Evolutionary conservation across 2,113 vertebrate genomes (phyloP).

Genomic region (Thinocorus orbignyianus): DNA sequence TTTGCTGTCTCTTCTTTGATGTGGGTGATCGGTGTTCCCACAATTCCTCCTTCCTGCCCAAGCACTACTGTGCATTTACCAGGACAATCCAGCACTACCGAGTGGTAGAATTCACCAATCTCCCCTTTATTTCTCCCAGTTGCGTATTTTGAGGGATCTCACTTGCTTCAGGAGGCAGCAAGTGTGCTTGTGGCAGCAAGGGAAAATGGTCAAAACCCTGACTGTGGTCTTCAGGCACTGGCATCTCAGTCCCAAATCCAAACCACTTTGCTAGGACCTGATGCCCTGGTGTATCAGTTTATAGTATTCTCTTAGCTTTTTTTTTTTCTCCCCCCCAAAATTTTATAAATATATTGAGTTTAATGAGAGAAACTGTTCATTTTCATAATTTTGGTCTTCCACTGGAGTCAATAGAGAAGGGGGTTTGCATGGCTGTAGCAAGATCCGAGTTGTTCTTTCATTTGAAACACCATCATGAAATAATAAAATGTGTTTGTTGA

Average conservation of each 20-base stretch:
- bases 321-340: too few species aligned
- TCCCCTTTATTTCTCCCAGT: neutral
- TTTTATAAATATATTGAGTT: neutral
- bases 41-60: neutral
- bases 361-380: neutral
- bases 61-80: neutral
- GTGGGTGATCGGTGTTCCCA: neutral
- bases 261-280: neutral
- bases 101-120: neutral
- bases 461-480: neutral
- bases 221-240: rapidly evolving
- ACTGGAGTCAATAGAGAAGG: neutral
- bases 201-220: neutral
- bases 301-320: neutral
- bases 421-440: neutral
- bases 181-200: neutral
- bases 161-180: neutral
- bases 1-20: neutral
- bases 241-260: rapidly evolving
- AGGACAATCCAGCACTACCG: neutral
- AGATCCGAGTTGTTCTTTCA: neutral
- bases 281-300: neutral
- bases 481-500: neutral
- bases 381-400: neutral
- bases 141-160: rapidly evolving